Conservation (phyloP, 2,888 invertebrate species). For the Parapristionchus giblindavisi region DNA sequence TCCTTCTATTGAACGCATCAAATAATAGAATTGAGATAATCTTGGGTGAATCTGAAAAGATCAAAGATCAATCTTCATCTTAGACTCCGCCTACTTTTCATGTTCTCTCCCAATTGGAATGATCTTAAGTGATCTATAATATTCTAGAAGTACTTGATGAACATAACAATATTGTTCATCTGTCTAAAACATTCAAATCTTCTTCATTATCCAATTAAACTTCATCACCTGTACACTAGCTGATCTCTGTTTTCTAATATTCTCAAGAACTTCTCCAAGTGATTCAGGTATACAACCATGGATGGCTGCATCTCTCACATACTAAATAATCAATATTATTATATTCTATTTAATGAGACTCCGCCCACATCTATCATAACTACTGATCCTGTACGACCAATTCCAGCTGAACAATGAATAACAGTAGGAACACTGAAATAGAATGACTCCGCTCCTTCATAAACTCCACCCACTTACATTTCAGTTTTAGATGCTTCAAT, state of each 20-base stretch:
- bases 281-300: constrained; percentile 16
- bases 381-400: constrained; percentile 32
- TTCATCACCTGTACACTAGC: constrained; percentile 34
- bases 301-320: constrained; percentile 23
- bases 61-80: constrained; percentile 26
- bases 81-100: constrained; percentile 31
- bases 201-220: not conserved
- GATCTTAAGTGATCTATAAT: constrained; percentile 11
- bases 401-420: constrained; percentile 30
- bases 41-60: constrained; percentile 18
- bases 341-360: too few relatives aligned
- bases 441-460: not conserved
- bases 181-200: constrained; percentile 15
- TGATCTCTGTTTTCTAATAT: constrained; percentile 24
- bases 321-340: constrained; percentile 5
- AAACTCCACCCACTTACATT: not conserved
- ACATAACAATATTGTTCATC: constrained; percentile 29
- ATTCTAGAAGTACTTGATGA: constrained; percentile 30
- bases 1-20: constrained; percentile 10
- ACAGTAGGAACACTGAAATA: constrained; percentile 17
- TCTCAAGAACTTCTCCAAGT: constrained; percentile 7
- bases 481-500: constrained; percentile 20
- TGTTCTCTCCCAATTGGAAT: constrained; percentile 25
- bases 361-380: constrained; percentile 36
- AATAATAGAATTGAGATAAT: constrained; percentile 5